A percentile compares a stretch with the other conserved stretches of the same genome.
Evolutionary conservation across 30 jellyfish, hydroid and myxozoan species (phyloP).

Genomic region (Aurelia aurita complex sp. Pacific): DNA sequence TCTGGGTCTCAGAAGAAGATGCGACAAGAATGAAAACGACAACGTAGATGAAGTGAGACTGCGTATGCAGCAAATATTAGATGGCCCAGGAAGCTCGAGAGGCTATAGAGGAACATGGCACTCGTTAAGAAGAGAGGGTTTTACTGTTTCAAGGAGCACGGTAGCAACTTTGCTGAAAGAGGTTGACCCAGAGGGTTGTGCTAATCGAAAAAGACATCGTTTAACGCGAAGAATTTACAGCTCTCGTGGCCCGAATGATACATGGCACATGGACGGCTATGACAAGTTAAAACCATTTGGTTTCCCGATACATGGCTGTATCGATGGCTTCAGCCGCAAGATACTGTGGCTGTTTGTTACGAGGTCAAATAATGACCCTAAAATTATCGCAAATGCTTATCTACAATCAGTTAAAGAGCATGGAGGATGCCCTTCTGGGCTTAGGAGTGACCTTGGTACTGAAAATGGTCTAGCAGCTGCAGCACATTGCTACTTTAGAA

Average conservation of each 20-base stretch:
- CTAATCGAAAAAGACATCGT: neutral
- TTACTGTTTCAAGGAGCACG: slow-evolving; percentile 36
- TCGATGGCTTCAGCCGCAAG: neutral
- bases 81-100: slow-evolving; percentile 31
- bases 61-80: slow-evolving; percentile 9
- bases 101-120: slow-evolving; percentile 49
- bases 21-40: neutral
- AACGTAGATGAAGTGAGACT: neutral
- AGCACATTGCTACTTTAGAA: slow-evolving; percentile 53
- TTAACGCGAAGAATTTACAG: no score
- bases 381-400: neutral
- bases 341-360: no score
- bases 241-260: neutral
- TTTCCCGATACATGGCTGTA: neutral
- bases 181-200: slow-evolving; percentile 46
- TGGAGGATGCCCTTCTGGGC: neutral
- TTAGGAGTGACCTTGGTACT: neutral
- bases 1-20: slow-evolving; percentile 65
- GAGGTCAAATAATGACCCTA: slow-evolving; percentile 4
- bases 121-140: slow-evolving; percentile 36
- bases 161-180: slow-evolving; percentile 17
- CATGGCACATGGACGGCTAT: slow-evolving; percentile 4
- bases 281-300: slow-evolving; percentile 1
- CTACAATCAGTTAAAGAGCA: neutral
- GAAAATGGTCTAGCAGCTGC: slow-evolving; percentile 69